phyloP scores from a whole-genome alignment of 1,140 invertebrate genomes.

The Anoplophora glabripennis region DNA sequence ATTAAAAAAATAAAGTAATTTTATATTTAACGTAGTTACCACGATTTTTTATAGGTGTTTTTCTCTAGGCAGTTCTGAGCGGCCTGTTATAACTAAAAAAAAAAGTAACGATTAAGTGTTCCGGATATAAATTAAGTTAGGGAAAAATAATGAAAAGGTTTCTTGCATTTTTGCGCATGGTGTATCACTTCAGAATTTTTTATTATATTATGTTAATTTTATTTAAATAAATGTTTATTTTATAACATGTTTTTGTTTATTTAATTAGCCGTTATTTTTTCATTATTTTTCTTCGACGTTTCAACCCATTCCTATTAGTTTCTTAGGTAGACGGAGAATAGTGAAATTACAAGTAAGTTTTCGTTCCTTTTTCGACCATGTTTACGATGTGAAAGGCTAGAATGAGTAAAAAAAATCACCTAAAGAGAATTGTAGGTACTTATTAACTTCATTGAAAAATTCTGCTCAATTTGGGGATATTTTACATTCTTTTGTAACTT shows the following conservation, averaged over 20 bases:
- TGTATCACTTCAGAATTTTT: neutral
- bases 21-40: conserved; percentile 10
- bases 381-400: too few relatives aligned
- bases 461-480: too few relatives aligned
- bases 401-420: too few relatives aligned
- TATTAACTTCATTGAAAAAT: too few relatives aligned
- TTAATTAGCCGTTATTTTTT: neutral
- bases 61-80: conserved; percentile 5
- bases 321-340: too few relatives aligned
- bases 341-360: too few relatives aligned
- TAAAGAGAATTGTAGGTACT: too few relatives aligned
- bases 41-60: conserved; percentile 6
- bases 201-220: conserved; percentile 4
- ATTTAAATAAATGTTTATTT: conserved; percentile 18
- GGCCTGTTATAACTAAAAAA: neutral
- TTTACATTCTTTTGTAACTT: too few relatives aligned
- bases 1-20: conserved; percentile 2
- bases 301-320: neutral
- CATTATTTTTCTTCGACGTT: conserved; percentile 6
- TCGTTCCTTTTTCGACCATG: too few relatives aligned
- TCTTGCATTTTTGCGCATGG: neutral
- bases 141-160: conserved; percentile 13
- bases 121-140: conserved; percentile 1
- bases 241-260: conserved; percentile 6
- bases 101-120: conserved; percentile 6